Percentiles rank a stretch among this genome's conserved stretches.
These are phyloP conservation scores for Heliconius ethilla DNA, from an alignment of 2,888 invertebrate genomes.

Conservation along the genomic window DNA sequence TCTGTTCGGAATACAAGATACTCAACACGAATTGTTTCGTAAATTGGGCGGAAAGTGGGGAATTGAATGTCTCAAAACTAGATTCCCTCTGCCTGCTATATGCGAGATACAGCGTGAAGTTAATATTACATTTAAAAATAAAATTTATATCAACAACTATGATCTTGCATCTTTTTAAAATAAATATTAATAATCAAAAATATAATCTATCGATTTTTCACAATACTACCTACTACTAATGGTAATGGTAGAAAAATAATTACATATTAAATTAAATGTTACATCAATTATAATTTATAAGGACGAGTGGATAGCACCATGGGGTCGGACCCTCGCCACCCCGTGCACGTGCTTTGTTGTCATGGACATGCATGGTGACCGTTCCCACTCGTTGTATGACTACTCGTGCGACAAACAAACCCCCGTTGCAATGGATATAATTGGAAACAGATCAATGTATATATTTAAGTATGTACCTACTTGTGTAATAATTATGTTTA, in stretches of 20 bases:
- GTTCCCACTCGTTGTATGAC: slow-evolving; percentile 2
- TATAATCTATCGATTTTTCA: too few species aligned
- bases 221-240: too few species aligned
- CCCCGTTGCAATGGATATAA: not conserved
- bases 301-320: not conserved
- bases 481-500: not conserved
- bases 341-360: slow-evolving; percentile 28
- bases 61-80: too few species aligned
- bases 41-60: too few species aligned
- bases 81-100: too few species aligned
- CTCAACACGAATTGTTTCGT: too few species aligned
- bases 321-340: slow-evolving; percentile 15
- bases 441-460: slow-evolving; percentile 6
- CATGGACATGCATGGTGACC: slow-evolving; percentile 18
- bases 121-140: too few species aligned
- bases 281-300: slow-evolving; percentile 20
- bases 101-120: too few species aligned
- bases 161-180: too few species aligned
- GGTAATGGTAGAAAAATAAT: not conserved
- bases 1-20: too few species aligned
- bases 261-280: not conserved
- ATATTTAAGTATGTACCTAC: not conserved
- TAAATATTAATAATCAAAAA: too few species aligned
- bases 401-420: slow-evolving; percentile 2
- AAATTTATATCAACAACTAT: too few species aligned